Conservation (phyloP, 2,888 invertebrate genomes). For the Eubasilissa splendida region DNA sequence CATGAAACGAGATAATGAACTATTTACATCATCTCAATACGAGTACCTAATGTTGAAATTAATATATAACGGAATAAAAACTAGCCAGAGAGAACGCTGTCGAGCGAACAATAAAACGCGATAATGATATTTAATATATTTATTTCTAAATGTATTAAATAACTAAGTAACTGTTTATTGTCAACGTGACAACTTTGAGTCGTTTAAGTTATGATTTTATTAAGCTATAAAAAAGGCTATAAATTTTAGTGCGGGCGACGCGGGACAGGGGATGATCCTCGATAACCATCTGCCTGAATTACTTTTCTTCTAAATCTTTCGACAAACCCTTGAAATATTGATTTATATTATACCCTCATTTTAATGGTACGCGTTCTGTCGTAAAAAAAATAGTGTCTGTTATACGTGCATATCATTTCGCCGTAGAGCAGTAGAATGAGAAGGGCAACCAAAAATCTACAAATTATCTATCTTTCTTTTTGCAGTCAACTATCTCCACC, state of each 20-base stretch:
- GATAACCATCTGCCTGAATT: not conserved
- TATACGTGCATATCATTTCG: too few species aligned
- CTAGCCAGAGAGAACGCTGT: too few species aligned
- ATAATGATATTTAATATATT: not conserved
- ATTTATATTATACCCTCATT: not conserved
- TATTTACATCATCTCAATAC: too few species aligned
- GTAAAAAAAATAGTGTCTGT: too few species aligned
- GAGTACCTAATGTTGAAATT: too few species aligned
- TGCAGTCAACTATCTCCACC: too few species aligned
- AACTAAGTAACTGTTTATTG: not conserved
- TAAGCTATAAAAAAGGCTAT: slow-evolving; percentile 1
- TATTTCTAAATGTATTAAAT: not conserved
- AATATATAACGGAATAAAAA: too few species aligned
- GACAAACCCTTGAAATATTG: not conserved
- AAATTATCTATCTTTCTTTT: too few species aligned
- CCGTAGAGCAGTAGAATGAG: too few species aligned
- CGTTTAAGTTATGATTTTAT: not conserved
- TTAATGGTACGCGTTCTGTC: not conserved
- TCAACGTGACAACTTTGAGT: not conserved
- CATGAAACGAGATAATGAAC: too few species aligned
- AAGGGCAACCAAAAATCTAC: too few species aligned
- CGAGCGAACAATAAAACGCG: too few species aligned
- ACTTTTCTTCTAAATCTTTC: slow-evolving; percentile 1
- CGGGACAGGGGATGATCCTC: not conserved
- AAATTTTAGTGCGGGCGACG: not conserved